Percentiles rank a stretch among this genome's conserved stretches.
phyloP scores from a whole-genome alignment of 2,113 vertebrate genomes.

The Dasypus novemcinctus region DNA sequence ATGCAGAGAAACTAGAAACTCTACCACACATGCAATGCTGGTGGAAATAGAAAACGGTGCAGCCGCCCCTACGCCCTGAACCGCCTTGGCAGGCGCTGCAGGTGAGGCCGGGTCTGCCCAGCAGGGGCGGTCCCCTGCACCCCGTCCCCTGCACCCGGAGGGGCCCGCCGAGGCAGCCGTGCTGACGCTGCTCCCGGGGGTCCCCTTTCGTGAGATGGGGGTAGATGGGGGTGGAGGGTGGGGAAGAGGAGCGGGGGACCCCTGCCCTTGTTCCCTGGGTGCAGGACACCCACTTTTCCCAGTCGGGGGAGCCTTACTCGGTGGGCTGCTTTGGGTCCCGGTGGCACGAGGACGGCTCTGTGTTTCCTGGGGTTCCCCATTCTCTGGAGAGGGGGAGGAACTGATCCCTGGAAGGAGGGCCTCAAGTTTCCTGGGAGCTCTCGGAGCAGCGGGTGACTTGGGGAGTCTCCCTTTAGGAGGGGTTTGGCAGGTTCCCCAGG shows the following conservation, averaged over 20 bases:
- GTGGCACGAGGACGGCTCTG: background rate
- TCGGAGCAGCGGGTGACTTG: background rate
- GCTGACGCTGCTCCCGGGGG: no score
- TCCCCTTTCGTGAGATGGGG: background rate
- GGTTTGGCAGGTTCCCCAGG: background rate
- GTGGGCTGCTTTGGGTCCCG: background rate
- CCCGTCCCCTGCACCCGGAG: no score
- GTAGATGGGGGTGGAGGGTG: background rate
- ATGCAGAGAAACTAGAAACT: background rate
- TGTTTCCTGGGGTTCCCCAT: background rate
- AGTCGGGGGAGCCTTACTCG: no score
- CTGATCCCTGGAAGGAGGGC: no score
- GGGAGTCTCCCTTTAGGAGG: background rate
- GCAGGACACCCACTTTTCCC: background rate
- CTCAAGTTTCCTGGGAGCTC: background rate
- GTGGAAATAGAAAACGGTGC: background rate
- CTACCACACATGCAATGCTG: background rate
- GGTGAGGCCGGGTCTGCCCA: no score
- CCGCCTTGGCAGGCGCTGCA: no score
- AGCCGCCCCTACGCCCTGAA: no score
- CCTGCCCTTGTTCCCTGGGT: background rate
- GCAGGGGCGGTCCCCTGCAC: no score
- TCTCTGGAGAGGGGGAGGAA: background rate
- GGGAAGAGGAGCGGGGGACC: slow-evolving; percentile 38
- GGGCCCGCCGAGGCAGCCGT: no score